phyloP scores from a whole-genome alignment of 2,797 vertebrate genomes.

The Lates japonicus region DNA sequence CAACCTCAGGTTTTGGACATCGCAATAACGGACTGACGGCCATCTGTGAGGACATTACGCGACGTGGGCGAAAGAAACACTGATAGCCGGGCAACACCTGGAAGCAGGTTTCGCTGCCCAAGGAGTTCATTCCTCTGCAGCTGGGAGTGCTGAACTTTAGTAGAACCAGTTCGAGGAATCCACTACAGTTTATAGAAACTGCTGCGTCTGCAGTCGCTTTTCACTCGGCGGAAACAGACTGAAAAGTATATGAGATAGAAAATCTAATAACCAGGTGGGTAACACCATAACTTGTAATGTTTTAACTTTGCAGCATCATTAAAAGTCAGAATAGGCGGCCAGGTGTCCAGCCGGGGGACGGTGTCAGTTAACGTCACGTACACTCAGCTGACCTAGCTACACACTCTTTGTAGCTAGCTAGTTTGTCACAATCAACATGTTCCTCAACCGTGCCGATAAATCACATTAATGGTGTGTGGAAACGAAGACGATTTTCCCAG shows the following conservation, averaged over 20 bases:
- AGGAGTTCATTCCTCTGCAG: constrained; percentile 89
- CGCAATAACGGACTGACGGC: constrained; percentile 89
- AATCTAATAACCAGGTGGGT: constrained; percentile 91
- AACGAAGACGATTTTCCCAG: not conserved
- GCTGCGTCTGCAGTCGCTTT: constrained; percentile 91
- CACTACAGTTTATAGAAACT: constrained; percentile 89
- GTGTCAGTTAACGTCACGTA: not conserved
- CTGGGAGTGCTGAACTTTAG: constrained; percentile 95
- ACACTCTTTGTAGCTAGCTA: not conserved
- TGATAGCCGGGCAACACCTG: constrained; percentile 96
- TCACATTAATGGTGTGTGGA: not conserved
- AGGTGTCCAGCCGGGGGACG: not conserved
- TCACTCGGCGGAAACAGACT: constrained; percentile 96
- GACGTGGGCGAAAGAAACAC: constrained; percentile 87
- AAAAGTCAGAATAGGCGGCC: too few relatives aligned
- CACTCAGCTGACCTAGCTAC: not conserved
- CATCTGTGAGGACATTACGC: constrained; percentile 89
- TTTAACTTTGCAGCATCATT: not conserved
- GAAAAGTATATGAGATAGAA: constrained; percentile 94
- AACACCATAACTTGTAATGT: accelerated
- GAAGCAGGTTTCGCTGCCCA: constrained; percentile 93
- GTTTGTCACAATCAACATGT: not conserved
- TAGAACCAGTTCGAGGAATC: constrained; percentile 96
- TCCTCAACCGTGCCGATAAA: not conserved
- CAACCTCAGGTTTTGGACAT: constrained; percentile 93